Base-by-base conservation (phyloP, 2,888 invertebrate genomes). In the Calameuta filiformis region DNA sequence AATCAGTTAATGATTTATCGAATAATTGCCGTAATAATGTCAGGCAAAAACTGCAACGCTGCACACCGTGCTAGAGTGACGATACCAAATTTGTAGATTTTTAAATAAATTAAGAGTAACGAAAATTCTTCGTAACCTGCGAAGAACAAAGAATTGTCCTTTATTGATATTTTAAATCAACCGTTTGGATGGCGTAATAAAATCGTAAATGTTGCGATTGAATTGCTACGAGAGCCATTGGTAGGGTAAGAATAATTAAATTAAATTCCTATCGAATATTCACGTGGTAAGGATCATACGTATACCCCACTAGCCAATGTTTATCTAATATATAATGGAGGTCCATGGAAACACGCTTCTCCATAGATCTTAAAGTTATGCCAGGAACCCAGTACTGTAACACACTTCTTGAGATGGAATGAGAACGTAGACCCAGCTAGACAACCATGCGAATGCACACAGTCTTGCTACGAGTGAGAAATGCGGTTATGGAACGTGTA, bases 401-500 rank as follows among this genome's bases (percentile, higher is more conserved):
- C 71, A 33, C 69, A 34, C 33, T 34, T 71, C 71, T 71, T 12
- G 33, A 71, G 71, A 71, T 71, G 71, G 33, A 71, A 71, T 34
- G 71, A 31, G 56, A 56, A 56, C 56, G 56, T 56, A 56, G 56
- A 33, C 71, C 33, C 71, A 34, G 71, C 71, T 71, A 34, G 71
- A 31, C 33, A 31, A 34, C 71, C 33, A 31, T 71, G 71, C 71
- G 71, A 34, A 31, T 31, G 71, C 34, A 71, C 71, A 34, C 31
- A 71, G 31, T 31, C 71, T 23, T 2, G 71, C 31, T 6, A 71
- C 15, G 23, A 56, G 33, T 15, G 71, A 71, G 33, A 30, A 71
- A 71, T 71, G 71, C 73, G 80, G 81, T 82, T 79, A 80, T 82
- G 81, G 81, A 79, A 77, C 81, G 78, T 69, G 80, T 76, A 77